Base-by-base conservation (phyloP, 2,113 vertebrate genomes). In the Indicator maculatus region DNA sequence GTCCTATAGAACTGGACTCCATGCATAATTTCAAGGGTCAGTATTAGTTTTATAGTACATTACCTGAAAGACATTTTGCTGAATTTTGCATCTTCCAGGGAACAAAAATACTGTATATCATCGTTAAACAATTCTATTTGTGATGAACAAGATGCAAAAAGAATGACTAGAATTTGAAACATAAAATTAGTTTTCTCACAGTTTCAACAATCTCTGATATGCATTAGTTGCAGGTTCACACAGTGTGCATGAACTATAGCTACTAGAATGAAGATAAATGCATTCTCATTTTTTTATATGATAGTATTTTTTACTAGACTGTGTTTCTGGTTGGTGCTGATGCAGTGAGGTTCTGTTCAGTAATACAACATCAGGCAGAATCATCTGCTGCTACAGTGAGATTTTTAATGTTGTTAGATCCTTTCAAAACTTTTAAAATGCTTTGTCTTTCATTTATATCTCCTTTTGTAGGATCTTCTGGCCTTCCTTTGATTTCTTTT, bases 341-440 rank as follows among this genome's bases (percentile, higher is more conserved):
- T 36, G 20, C 36, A 73, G 15, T 73, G 52, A 11, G 3, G 44
- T 94, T 65, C 47, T 88, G 72, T 73, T 91, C 69, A 90, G 71
- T 45, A 20, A 31, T n/a, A 83, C 13, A 82, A 19, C 23, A 93
- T 9, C 8, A 59, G 30, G 56, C 7, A 90, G 20, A 86, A 65
- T 78, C 33, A 56, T 91, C 83, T 83, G 50, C 17, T 60, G 16
- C 45, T 96, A 95, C 73, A 86, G 67, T 91, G 53, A 93, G 86
- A 85, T 83, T 94, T 87, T 95, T 94, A 85, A 63, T 88, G 45
- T 66, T 96, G 38, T 79, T 83, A 86, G 18, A 38, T 7, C 20
- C 11, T 61, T 93, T 93, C 47, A 89, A 93, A 69, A 83, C 47
- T 20, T 94, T 79, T 59, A 50, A 5, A 70, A 50, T 60, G 6